phyloP scores from a whole-genome alignment of 2,888 invertebrate species.

The Folsomia candida region DNA sequence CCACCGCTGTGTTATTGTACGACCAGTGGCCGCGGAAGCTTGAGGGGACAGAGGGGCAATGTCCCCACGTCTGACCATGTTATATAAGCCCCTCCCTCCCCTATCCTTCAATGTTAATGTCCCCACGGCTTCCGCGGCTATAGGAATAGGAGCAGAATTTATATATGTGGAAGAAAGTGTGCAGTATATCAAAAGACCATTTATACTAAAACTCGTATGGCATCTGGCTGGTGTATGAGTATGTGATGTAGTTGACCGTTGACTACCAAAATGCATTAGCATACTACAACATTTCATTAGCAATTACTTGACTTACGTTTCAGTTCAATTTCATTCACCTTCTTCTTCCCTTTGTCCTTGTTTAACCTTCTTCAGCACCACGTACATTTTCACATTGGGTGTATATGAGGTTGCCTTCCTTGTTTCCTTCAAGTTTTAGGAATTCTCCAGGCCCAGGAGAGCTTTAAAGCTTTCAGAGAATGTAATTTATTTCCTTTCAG shows the following conservation, averaged over 20 bases:
- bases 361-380: not conserved
- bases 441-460: not conserved
- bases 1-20: not conserved
- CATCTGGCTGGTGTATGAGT: not conserved
- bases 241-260: not conserved
- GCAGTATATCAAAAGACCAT: not conserved
- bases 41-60: no score
- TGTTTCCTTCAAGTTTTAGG: not conserved
- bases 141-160: not conserved
- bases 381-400: no score
- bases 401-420: no score
- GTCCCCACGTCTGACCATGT: no score
- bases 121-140: not conserved
- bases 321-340: not conserved
- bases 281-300: constrained; percentile 43
- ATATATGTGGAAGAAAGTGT: not conserved
- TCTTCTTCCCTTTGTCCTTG: not conserved
- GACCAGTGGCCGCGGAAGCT: no score
- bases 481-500: constrained; percentile 7
- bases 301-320: constrained; percentile 15
- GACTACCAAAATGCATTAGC: constrained; percentile 31
- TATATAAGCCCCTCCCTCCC: no score
- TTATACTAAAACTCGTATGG: no score
- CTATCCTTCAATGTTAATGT: no score
- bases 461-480: constrained; percentile 5